Evolutionary conservation across 2,113 vertebrate species (phyloP).

Genomic region (Plestiodon gilberti): DNA sequence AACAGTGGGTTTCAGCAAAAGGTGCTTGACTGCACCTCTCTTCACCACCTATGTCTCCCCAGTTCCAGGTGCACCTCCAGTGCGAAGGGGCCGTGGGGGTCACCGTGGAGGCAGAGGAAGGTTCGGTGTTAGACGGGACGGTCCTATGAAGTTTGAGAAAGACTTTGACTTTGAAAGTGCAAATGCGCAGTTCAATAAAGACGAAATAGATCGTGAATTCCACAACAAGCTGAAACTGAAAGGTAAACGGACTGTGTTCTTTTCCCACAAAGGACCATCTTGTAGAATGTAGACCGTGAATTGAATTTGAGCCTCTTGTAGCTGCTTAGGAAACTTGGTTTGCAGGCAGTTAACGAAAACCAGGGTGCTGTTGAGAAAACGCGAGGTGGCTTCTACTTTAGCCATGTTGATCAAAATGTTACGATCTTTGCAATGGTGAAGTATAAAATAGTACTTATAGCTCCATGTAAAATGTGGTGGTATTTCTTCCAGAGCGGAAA

Average conservation of each 20-base stretch:
- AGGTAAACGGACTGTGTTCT: constrained; percentile 74
- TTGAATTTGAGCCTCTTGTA: neutral
- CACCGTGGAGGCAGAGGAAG: constrained; percentile 91
- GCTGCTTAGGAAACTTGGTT: neutral
- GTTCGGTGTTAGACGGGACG: constrained; percentile 88
- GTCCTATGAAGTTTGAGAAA: constrained; percentile 97
- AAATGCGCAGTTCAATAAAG: constrained; percentile 98
- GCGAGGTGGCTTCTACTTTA: neutral
- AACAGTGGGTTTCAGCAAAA: neutral
- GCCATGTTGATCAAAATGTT: neutral
- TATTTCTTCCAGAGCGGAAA: neutral
- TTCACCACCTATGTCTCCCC: constrained; percentile 33
- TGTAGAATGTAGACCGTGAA: neutral
- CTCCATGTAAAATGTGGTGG: neutral
- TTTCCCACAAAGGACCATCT: neutral
- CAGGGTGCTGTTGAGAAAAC: neutral
- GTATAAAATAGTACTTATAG: neutral
- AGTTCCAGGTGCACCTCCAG: constrained; percentile 77
- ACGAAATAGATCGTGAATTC: constrained; percentile 97
- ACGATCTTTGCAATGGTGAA: neutral
- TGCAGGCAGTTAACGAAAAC: neutral
- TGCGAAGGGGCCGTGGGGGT: constrained; percentile 86
- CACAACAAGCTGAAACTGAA: constrained; percentile 98
- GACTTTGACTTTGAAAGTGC: constrained; percentile 99
- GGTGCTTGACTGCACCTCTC: neutral